Evolutionary conservation across 2,797 vertebrate genomes (phyloP).

Genomic region (Phalanger gymnotis): DNA sequence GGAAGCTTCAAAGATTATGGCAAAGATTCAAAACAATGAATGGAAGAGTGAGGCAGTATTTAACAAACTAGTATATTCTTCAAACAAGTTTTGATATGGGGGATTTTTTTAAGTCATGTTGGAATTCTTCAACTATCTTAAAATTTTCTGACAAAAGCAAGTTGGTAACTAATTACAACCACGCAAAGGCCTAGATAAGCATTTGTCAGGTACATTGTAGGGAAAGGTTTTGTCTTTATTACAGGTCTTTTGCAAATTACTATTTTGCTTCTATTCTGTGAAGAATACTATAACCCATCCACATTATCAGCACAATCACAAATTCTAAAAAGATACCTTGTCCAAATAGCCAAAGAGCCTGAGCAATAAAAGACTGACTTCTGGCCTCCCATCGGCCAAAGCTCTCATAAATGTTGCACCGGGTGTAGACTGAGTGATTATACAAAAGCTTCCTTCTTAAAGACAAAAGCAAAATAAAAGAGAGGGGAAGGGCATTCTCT

Average conservation of each 20-base stretch:
- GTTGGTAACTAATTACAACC: background rate
- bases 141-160: background rate
- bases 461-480: background rate
- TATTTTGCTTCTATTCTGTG: background rate
- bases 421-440: background rate
- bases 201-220: background rate
- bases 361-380: background rate
- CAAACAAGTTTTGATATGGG: background rate
- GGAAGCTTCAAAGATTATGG: constrained; percentile 39
- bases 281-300: background rate
- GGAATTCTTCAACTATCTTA: background rate
- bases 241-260: background rate
- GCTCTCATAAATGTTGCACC: background rate
- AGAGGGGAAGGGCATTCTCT: background rate
- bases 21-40: constrained; percentile 38
- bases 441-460: background rate
- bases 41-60: background rate
- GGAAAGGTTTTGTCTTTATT: background rate
- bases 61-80: background rate
- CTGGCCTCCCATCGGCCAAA: background rate
- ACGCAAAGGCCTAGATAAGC: background rate
- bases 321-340: background rate
- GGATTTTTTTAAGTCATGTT: background rate
- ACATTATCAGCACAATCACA: background rate
- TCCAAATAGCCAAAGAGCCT: background rate